phyloP scores from a whole-genome alignment of 1,140 invertebrate genomes.

The Hermatobates lingyangjiaoensis region DNA sequence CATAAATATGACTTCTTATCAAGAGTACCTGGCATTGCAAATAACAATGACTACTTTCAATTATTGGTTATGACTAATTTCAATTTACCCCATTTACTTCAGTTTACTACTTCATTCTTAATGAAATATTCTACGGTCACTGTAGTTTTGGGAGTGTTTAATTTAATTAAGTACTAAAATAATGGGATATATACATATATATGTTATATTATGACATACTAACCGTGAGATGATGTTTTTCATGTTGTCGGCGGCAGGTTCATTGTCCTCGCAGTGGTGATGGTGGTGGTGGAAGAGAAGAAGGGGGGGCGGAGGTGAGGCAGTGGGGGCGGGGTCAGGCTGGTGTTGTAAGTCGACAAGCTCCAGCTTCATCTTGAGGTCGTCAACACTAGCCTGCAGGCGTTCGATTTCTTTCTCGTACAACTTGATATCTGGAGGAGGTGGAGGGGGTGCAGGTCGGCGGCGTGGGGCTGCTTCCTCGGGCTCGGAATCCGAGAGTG shows the following conservation, averaged over 20 bases:
- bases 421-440: slow-evolving; percentile 8
- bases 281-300: slow-evolving; percentile 23
- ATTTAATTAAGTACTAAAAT: slow-evolving; percentile 6
- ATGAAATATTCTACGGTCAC: too few relatives aligned
- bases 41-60: too few relatives aligned
- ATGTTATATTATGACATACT: too few relatives aligned
- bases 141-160: too few relatives aligned
- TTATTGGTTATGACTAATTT: too few relatives aligned
- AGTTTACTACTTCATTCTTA: too few relatives aligned
- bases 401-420: slow-evolving; percentile 59
- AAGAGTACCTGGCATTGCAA: too few relatives aligned
- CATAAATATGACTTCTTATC: too few relatives aligned
- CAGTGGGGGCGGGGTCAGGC: slow-evolving; percentile 9
- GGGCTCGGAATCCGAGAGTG: background rate
- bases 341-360: slow-evolving; percentile 27
- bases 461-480: background rate
- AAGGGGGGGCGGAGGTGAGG: slow-evolving; percentile 11
- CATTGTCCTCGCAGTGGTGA: too few relatives aligned
- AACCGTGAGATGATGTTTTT: slow-evolving; percentile 62
- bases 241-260: slow-evolving; percentile 41
- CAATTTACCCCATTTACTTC: too few relatives aligned
- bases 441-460: background rate
- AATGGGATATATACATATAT: background rate
- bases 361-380: slow-evolving; percentile 41
- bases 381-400: slow-evolving; percentile 53